These are phyloP conservation scores for Montipora sp. DNA, from an alignment of 64 coral and sea anemone species.

Conservation along the genomic window DNA sequence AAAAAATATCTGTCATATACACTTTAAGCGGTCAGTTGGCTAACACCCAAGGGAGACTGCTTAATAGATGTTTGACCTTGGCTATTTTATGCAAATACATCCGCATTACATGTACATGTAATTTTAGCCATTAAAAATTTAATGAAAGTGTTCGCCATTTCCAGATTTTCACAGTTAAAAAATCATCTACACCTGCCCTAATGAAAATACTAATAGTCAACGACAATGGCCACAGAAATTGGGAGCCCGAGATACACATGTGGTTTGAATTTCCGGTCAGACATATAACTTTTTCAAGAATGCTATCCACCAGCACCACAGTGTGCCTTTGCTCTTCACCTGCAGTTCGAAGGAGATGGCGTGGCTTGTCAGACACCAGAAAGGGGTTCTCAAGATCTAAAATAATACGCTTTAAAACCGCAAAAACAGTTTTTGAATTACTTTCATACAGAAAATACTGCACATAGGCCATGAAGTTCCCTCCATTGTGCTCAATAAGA, in stretches of 20 bases:
- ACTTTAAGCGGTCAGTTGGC: background rate
- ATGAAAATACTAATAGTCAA: background rate
- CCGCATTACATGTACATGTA: background rate
- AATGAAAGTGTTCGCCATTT: background rate
- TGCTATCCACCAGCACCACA: background rate
- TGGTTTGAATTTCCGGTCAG: background rate
- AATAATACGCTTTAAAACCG: background rate
- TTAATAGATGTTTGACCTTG: constrained; percentile 7
- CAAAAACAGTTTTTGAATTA: constrained; percentile 24
- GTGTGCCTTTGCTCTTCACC: background rate
- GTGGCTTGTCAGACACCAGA: background rate
- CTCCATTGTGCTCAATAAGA: background rate
- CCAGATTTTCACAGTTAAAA: background rate
- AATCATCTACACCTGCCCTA: background rate
- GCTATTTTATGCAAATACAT: constrained; percentile 5
- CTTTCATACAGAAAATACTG: constrained; percentile 19
- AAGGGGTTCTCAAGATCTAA: constrained; percentile 20
- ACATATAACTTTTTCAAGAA: background rate
- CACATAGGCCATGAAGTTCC: constrained; percentile 8
- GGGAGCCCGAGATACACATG: background rate
- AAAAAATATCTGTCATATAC: no score
- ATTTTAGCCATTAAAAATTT: background rate
- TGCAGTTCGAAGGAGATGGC: background rate
- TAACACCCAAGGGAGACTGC: background rate
- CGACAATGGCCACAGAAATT: constrained; percentile 42